Conservation (phyloP, 2,113 vertebrate species). For the Notechis scutatus region DNA sequence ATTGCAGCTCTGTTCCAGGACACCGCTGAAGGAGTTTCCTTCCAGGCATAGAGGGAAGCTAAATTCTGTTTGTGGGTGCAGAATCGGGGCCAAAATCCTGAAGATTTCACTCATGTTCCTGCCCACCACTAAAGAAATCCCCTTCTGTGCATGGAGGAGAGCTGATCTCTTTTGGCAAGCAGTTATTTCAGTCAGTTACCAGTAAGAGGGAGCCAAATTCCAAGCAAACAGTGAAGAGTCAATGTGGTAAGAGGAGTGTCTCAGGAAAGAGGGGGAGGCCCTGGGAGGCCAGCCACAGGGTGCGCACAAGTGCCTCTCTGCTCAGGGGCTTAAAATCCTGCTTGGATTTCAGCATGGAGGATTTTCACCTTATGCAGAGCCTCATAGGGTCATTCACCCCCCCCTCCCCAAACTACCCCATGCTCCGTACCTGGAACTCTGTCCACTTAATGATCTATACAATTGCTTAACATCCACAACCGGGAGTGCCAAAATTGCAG, state of each 20-base stretch:
- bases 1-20: neutral
- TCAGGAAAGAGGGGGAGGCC: neutral
- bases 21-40: neutral
- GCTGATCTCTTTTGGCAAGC: neutral
- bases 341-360: too few species aligned
- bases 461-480: too few species aligned
- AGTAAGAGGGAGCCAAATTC: neutral
- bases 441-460: too few species aligned
- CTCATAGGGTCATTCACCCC: too few species aligned
- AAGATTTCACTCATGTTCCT: neutral
- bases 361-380: too few species aligned
- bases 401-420: too few species aligned
- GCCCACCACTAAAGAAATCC: neutral
- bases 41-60: neutral
- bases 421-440: too few species aligned
- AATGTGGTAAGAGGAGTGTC: neutral
- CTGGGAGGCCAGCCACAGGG: neutral
- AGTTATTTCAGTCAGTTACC: neutral
- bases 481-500: too few species aligned
- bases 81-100: neutral
- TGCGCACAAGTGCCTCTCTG: too few species aligned
- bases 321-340: too few species aligned
- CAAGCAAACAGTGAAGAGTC: neutral
- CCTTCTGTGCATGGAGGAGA: neutral
- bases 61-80: neutral